Percentiles rank a stretch among this genome's conserved stretches.
Evolutionary conservation across 1,140 invertebrate genomes (phyloP).

Genomic region (Artemia franciscana): DNA sequence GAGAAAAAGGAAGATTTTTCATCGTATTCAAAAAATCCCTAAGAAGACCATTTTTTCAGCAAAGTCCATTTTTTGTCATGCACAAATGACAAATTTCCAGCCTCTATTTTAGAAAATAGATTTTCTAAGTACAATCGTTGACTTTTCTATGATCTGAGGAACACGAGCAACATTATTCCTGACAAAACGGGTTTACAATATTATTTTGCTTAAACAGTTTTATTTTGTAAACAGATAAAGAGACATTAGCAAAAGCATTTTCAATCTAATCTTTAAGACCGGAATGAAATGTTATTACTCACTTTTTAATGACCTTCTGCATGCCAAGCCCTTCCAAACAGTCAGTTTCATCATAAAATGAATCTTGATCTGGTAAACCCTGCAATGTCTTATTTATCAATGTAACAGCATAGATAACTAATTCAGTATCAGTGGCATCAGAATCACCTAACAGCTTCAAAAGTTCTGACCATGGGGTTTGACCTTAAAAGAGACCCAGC

Average conservation of each 20-base stretch:
- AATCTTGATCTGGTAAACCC: constrained; percentile 86
- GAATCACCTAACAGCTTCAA: constrained; percentile 82
- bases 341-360: constrained; percentile 95
- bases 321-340: constrained; percentile 87
- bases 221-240: neutral
- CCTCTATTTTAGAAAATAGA: too few relatives aligned
- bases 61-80: too few relatives aligned
- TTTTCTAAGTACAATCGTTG: too few relatives aligned
- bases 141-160: too few relatives aligned
- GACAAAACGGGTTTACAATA: neutral
- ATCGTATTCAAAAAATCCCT: too few relatives aligned
- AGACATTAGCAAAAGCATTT: neutral
- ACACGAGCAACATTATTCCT: neutral
- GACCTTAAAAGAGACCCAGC: constrained; percentile 25
- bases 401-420: constrained; percentile 85
- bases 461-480: constrained; percentile 49
- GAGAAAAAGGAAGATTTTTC: too few relatives aligned
- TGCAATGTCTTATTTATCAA: constrained; percentile 89
- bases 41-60: too few relatives aligned
- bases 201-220: neutral
- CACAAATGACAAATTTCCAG: too few relatives aligned
- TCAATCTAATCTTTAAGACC: too few relatives aligned
- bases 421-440: constrained; percentile 79
- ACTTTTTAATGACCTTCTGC: constrained; percentile 62
- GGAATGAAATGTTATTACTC: constrained; percentile 6